Percentiles rank a stretch among this genome's conserved stretches.
phyloP scores from a whole-genome alignment of 2,797 vertebrate genomes.

The Pangasius larnaudii region DNA sequence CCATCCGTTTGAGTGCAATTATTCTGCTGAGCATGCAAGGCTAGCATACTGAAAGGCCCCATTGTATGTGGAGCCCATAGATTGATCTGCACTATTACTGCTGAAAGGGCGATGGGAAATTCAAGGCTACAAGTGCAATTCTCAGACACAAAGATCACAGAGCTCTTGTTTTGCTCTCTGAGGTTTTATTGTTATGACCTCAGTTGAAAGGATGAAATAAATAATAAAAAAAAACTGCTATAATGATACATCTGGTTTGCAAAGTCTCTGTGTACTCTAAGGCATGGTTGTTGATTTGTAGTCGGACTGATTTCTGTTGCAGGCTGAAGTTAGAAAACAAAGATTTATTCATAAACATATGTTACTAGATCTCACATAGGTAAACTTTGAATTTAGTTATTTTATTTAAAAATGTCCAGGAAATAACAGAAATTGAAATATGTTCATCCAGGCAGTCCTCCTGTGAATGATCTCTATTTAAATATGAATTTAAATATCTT shows the following conservation, averaged over 20 bases:
- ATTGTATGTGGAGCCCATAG: conserved; percentile 74
- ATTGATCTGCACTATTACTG: conserved; percentile 72
- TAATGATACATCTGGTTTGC: background rate
- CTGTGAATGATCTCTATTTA: background rate
- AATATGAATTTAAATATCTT: background rate
- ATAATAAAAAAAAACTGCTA: background rate
- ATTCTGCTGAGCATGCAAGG: conserved; percentile 69
- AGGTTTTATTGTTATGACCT: conserved; percentile 41
- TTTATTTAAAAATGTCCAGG: background rate
- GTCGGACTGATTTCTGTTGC: background rate
- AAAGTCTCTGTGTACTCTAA: background rate
- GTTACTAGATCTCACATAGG: background rate
- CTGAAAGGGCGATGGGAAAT: conserved; percentile 49
- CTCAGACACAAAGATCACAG: conserved; percentile 45
- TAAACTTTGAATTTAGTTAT: background rate
- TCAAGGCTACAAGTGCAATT: conserved; percentile 49
- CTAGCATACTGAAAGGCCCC: conserved; percentile 73
- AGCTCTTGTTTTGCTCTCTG: conserved; percentile 29
- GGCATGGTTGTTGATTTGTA: background rate
- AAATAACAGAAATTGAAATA: background rate
- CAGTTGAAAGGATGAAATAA: conserved; percentile 1
- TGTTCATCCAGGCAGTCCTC: background rate
- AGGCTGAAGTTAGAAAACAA: background rate
- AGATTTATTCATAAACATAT: background rate
- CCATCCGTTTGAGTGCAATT: conserved; percentile 76